Evolutionary conservation across 2,888 invertebrate genomes (phyloP).

Genomic region (Ophioninae sp.): DNA sequence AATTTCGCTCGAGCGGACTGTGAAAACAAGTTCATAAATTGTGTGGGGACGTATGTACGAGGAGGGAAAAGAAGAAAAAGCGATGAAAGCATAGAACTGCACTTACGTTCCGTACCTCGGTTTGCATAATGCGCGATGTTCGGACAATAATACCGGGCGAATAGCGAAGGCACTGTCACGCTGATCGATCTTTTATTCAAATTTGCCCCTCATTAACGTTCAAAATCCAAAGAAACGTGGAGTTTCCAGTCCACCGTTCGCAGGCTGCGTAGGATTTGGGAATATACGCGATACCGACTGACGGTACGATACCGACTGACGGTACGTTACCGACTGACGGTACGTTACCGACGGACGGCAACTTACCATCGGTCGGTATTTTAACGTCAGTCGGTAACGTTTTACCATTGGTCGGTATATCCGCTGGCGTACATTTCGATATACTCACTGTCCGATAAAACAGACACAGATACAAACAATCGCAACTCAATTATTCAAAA

Average conservation of each 20-base stretch:
- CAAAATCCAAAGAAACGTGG: neutral
- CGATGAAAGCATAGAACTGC: neutral
- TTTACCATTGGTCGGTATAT: neutral
- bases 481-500: neutral
- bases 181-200: neutral
- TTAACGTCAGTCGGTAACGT: neutral
- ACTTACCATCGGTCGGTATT: neutral
- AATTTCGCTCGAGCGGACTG: conserved; percentile 44
- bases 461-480: neutral
- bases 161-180: neutral
- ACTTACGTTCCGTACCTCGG: neutral
- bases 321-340: neutral
- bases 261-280: neutral
- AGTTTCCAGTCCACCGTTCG: neutral
- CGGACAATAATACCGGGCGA: neutral
- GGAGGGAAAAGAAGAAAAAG: conserved; percentile 27
- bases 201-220: neutral
- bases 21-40: conserved; percentile 62
- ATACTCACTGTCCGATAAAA: neutral
- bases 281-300: neutral
- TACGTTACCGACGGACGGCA: neutral
- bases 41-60: conserved; percentile 9
- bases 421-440: neutral
- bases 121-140: conserved; percentile 1
- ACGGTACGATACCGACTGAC: too few relatives aligned